These are phyloP conservation scores for Coracopsis vasa DNA, from an alignment of 2,113 vertebrate species.

Conservation along the genomic window DNA sequence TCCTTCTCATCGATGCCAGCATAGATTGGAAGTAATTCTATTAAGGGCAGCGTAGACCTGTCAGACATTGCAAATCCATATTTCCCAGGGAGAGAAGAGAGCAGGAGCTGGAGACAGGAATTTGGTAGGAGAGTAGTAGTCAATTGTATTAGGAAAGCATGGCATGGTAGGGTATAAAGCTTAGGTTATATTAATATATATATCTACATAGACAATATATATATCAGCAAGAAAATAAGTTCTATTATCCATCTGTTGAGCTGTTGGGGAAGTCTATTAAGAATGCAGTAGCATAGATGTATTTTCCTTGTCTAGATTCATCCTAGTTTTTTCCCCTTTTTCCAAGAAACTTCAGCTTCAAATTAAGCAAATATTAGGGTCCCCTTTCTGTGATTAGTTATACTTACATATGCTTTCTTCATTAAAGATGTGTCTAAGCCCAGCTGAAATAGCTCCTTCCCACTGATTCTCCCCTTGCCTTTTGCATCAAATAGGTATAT, in stretches of 20 bases:
- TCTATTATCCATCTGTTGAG: not conserved
- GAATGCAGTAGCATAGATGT: not conserved
- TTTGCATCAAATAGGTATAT: not conserved
- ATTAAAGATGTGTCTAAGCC: not conserved
- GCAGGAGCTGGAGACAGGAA: not conserved
- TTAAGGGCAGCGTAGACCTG: not conserved
- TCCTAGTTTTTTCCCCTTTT: not conserved
- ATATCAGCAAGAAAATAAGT: not conserved
- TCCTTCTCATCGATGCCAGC: not conserved
- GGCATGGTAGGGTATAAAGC: not conserved
- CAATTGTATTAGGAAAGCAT: not conserved
- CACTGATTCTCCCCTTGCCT: not conserved
- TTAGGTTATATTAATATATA: not conserved
- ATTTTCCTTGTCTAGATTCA: not conserved
- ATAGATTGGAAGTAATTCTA: slow-evolving; percentile 34
- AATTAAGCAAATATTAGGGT: not conserved
- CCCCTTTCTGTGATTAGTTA: not conserved
- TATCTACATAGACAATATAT: not conserved
- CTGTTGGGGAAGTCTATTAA: not conserved
- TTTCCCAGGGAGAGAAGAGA: not conserved
- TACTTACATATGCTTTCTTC: not conserved
- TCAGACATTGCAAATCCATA: slow-evolving; percentile 21
- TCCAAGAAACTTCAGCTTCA: not conserved
- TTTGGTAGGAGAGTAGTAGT: not conserved
- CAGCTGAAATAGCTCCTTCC: not conserved